Percentiles rank a stretch among this genome's conserved stretches.
These are phyloP conservation scores for Betta splendens DNA, from an alignment of 2,797 vertebrate species.

Conservation along the genomic window DNA sequence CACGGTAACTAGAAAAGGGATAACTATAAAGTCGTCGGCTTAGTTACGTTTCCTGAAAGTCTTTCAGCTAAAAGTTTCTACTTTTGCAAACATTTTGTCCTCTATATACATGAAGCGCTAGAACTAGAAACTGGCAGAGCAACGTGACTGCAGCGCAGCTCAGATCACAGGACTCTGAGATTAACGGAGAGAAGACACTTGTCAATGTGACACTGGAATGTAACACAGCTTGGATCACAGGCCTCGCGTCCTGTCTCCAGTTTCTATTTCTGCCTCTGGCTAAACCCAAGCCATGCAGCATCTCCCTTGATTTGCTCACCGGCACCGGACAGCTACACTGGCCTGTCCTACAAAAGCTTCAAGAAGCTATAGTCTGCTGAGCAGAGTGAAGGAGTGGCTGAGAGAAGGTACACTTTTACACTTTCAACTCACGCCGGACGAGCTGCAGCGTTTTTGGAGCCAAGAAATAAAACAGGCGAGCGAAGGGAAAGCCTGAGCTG, in stretches of 20 bases:
- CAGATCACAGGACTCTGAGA: conserved; percentile 39
- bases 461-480: neutral
- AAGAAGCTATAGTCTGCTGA: conserved; percentile 31
- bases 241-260: conserved; percentile 38
- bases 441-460: neutral
- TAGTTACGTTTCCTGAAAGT: conserved; percentile 18
- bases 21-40: conserved; percentile 17
- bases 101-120: conserved; percentile 1
- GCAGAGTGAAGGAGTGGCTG: neutral
- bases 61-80: conserved; percentile 13
- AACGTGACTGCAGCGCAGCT: conserved; percentile 3
- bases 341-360: conserved; percentile 52
- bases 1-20: conserved; percentile 4
- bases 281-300: conserved; percentile 26
- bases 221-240: conserved; percentile 44
- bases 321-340: conserved; percentile 23
- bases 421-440: conserved; percentile 25
- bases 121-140: conserved; percentile 28
- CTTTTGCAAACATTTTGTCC: conserved; percentile 35
- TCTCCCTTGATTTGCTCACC: conserved; percentile 15
- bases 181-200: conserved; percentile 32
- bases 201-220: conserved; percentile 30
- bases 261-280: conserved; percentile 46
- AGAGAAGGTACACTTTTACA: conserved; percentile 17
- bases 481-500: neutral